These are phyloP conservation scores for Sebastes baramenuke DNA, from an alignment of 2,797 vertebrate genomes.

Conservation along the genomic window DNA sequence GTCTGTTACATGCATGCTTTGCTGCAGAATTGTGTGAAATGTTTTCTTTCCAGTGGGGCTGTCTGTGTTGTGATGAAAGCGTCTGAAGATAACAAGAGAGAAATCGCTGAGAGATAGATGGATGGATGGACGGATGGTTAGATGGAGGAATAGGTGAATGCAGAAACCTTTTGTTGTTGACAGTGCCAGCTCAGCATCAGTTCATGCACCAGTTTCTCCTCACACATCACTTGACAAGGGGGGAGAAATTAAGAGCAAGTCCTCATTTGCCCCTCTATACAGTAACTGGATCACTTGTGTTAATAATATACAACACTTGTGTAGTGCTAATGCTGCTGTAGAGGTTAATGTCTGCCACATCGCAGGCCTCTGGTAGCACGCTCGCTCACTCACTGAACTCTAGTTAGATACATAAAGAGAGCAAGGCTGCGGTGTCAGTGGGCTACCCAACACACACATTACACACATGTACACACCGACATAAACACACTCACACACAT, in stretches of 20 bases:
- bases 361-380: slow-evolving; percentile 13
- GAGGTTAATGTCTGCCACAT: slow-evolving; percentile 11
- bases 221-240: background rate
- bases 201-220: slow-evolving; percentile 13
- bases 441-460: slow-evolving; percentile 17
- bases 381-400: slow-evolving; percentile 17
- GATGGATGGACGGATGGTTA: background rate
- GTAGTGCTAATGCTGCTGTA: background rate
- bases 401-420: slow-evolving; percentile 24
- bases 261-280: background rate
- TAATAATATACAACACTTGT: background rate
- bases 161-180: slow-evolving; percentile 17
- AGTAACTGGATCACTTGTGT: background rate
- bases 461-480: slow-evolving; percentile 12
- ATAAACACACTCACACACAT: slow-evolving; percentile 15
- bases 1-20: background rate
- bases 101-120: slow-evolving; percentile 2
- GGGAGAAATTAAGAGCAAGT: background rate
- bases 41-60: slow-evolving; percentile 13
- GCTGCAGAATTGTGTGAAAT: background rate
- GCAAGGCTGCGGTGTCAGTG: slow-evolving; percentile 32
- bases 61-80: slow-evolving; percentile 19
- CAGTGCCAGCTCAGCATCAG: slow-evolving; percentile 14
- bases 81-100: background rate
- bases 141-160: background rate